Percentiles rank a stretch among this genome's conserved stretches.
These are phyloP conservation scores for Lepeophtheirus nordmannii DNA, from an alignment of 2,888 invertebrate species.

Conservation along the genomic window DNA sequence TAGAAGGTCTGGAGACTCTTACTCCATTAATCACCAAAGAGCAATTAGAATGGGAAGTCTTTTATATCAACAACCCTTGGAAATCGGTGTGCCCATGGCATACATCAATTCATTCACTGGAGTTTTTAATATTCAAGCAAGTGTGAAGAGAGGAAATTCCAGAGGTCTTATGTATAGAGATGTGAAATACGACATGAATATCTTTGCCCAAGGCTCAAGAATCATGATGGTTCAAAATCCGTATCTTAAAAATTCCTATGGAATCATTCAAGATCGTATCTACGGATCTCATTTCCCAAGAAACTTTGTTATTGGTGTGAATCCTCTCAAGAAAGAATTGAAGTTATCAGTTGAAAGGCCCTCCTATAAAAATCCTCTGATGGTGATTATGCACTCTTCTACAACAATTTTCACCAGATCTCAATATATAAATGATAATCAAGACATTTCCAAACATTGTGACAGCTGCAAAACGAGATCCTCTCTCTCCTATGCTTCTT, in stretches of 20 bases:
- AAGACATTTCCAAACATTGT: not conserved
- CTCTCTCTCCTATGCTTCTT: not conserved
- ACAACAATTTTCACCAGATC: slow-evolving; percentile 6
- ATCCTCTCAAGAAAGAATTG: slow-evolving; percentile 18
- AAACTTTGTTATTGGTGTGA: slow-evolving; percentile 22
- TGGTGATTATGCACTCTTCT: slow-evolving; percentile 14
- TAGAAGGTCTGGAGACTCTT: slow-evolving; percentile 5
- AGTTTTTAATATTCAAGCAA: slow-evolving; percentile 9
- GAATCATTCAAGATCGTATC: slow-evolving; percentile 13
- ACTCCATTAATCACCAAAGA: slow-evolving; percentile 22
- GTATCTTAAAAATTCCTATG: not conserved
- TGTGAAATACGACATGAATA: slow-evolving; percentile 15
- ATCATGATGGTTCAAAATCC: slow-evolving; percentile 5
- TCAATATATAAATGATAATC: not conserved
- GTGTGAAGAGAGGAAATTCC: slow-evolving; percentile 13
- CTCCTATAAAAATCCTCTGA: not conserved
- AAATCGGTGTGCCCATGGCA: slow-evolving; percentile 15
- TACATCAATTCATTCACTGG: not conserved
- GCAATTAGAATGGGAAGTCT: not conserved
- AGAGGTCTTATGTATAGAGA: slow-evolving; percentile 21
- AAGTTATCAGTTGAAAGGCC: slow-evolving; percentile 12
- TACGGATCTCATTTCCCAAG: slow-evolving; percentile 20
- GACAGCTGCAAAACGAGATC: not conserved
- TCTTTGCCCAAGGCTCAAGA: not conserved
- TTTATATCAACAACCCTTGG: slow-evolving; percentile 21